A percentile compares a stretch with the other conserved stretches of the same genome.
These are phyloP conservation scores for Centroberyx gerrardi DNA, from an alignment of 2,797 vertebrate genomes.

Conservation along the genomic window DNA sequence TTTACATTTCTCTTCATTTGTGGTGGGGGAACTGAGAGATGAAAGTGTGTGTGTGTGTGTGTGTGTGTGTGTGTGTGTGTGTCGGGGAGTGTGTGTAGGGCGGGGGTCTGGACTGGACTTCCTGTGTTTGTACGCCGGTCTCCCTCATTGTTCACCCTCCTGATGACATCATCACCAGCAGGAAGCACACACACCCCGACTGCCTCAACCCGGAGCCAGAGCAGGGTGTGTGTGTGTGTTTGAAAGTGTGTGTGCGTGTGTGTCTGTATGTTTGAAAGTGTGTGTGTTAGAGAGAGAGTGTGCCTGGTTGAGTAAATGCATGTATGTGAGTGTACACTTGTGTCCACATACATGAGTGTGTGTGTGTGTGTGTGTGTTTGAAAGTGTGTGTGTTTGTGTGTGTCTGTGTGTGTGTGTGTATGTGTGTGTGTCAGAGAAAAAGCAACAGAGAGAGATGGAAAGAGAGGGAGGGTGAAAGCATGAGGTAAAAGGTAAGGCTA, in stretches of 20 bases:
- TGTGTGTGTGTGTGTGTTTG: constrained; percentile 12
- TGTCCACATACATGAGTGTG: no score
- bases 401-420: constrained; percentile 7
- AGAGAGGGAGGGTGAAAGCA: not conserved
- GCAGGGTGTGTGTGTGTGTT: constrained; percentile 34
- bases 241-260: constrained; percentile 18
- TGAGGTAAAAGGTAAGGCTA: constrained; percentile 24
- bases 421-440: constrained; percentile 1
- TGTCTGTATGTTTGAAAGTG: constrained; percentile 9
- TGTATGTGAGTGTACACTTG: not conserved
- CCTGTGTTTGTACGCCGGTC: constrained; percentile 88
- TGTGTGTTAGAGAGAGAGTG: constrained; percentile 13
- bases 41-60: constrained; percentile 4
- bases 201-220: constrained; percentile 42
- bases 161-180: constrained; percentile 82
- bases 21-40: no score
- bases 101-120: constrained; percentile 82
- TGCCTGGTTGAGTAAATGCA: not conserved
- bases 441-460: not conserved
- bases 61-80: constrained; percentile 23
- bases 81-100: constrained; percentile 56
- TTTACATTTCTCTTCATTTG: no score
- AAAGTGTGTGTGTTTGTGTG: constrained; percentile 15
- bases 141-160: constrained; percentile 83
- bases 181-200: constrained; percentile 78